Evolutionary conservation across 2,797 vertebrate genomes (phyloP), one percentile per base, ranked within the genome.

Genomic region (Labeo calbasu): DNA sequence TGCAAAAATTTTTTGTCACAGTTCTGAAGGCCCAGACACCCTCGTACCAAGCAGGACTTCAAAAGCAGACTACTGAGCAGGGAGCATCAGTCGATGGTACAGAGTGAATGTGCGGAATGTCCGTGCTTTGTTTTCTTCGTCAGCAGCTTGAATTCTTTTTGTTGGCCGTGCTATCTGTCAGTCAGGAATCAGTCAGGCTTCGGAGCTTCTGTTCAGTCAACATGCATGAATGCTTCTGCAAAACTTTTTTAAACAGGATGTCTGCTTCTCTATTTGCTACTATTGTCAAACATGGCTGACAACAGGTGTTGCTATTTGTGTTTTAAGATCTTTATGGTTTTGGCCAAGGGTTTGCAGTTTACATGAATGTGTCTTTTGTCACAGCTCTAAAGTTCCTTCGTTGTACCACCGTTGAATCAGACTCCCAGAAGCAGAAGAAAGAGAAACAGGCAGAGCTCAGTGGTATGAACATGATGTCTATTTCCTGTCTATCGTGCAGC

Each of bases 361-460:
- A 53, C 10, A 23, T 53, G 3, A 53, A 82, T 28, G 14, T 25
- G 46, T 82, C 10, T 76, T 82, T 82, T 75, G 32, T 25, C 71
- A 63, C 43, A 76, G 71, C 48, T 21, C 5, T 73, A 66, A 82
- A 82, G 81, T 55, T 66, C n/a, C 48, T 53, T 14, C 21, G 11
- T 82, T n/a, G 59, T 28, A 7, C 28, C 28, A 59, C 48, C 32
- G 14, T 17, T 66, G 28, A 82, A 76, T 66, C 59, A 82, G 28
- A 55, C 21, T 5, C 43, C 59, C 59, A 82, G 32, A 82, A 65
- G 48, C 59, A 75, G 46, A 73, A 82, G 25, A 82, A 32, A 73
- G 70, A 51, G 19, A 82, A 73, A 25, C 80, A 82, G 28, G 28
- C 69, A 48, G 51, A 82, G 71, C n/a, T 66, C 71, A 66, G 70